Evolutionary conservation across 2,888 invertebrate species (phyloP), one percentile per base, ranked within the genome.

Genomic region (Scotopteryx bipunctaria): DNA sequence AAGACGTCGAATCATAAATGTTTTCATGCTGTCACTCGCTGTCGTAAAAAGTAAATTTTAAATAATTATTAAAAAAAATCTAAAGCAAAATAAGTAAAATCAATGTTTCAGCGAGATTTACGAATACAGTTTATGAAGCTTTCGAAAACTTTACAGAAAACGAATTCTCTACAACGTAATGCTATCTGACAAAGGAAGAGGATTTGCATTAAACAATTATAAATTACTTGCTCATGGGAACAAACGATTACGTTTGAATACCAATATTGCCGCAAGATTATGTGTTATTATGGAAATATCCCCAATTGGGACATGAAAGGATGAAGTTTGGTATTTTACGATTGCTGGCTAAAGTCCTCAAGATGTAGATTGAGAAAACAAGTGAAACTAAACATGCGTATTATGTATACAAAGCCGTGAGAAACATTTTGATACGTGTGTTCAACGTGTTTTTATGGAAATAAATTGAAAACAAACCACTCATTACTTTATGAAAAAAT

Each of bases 131-230:
- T 9, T 11, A n/a, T 17, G 11, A 17, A 27, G 32, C 14, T n/a
- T 9, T 3, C 8, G 17, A 31, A 31, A 19, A 47, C 27, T 25
- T 25, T 23, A 2, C 9, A 1, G n/a, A n/a, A n/a, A n/a, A n/a
- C n/a, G 9, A 16, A 15, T 37, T 31, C 21, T 37, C 23, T 19
- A 29, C 27, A 40, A 53, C 41, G 42, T 46, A 40, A 21, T 40
- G 40, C 33, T 29, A 60, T 17, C 42, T 52, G 56, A 51, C 50
- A 49, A 52, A 54, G 54, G 52, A 43, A 40, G 16, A 19, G 19
- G 13, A 78, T 84, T 83, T 82, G 76, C 83, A 82, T 83, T 78
- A 78, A 80, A 78, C 73, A 76, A 77, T 79, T 76, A 83, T 78
- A 75, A 81, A 80, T 81, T 76, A 77, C 67, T n/a, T 60, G 68